Base-by-base conservation (phyloP, 2,888 invertebrate genomes). In the Tipula lateralis region DNA sequence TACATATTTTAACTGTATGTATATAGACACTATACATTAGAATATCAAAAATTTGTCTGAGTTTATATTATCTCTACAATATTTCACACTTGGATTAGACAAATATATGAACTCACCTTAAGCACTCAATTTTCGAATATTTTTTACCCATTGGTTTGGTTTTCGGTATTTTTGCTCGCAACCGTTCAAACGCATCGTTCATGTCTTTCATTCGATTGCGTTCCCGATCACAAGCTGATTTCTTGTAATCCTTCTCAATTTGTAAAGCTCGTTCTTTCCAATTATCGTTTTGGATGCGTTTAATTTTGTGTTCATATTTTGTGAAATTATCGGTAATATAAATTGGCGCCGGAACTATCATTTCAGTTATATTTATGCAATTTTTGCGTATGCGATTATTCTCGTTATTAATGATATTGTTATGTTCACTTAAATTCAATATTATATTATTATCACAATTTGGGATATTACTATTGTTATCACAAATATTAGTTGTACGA, bases 181-280 rank as follows among this genome's bases (percentile, higher is more conserved):
- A 90, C 80, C 94, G 89, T 88, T 96, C 96, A 87, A 95, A 96
- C 0, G 96, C 96, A 84, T 93, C 92, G 88, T 96, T 96, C 96
- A 96, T 96, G 87, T 96, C 96, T 1, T 95, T 91, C 96, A 96
- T 96, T 50, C 96, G 91, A 0, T 95, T 96, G 3, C 96, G 91
- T 88, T 96, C 96, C 29, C 96, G 91, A 88, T 96, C 96, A 87
- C 96, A 96, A 0, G 96, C 96, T 0, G 95, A 95, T 88, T 95
- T 95, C 89, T 95, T 95, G 89, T 96, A 95, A 89, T 96, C 95
- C 91, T 92, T 92, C 88, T 93, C 93, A 85, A 92, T 91, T 88
- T 93, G 93, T 87, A 93, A 86, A 0, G 93, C 93, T 83, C 92
- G 90, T 86, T 93, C 92, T 87, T 92, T 92, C 93, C 93, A 93